Evolutionary conservation across 2,797 vertebrate species (phyloP), one percentile per base, ranked within the genome.

Genomic region (Adrianichthys oophorus): DNA sequence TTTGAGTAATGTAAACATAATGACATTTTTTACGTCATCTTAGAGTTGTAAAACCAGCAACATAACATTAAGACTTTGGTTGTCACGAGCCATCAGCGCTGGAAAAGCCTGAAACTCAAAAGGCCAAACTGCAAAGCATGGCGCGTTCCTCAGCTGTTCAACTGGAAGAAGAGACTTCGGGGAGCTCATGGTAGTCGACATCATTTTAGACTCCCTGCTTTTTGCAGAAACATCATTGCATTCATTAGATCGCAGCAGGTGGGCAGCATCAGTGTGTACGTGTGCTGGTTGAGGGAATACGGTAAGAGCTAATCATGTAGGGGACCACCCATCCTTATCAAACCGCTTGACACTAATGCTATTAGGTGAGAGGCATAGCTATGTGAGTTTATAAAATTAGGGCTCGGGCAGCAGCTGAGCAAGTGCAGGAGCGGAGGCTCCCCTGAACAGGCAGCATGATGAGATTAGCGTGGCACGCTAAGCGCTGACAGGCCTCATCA

Each of bases 361-460:
- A 87, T 91, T 90, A 91, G 85, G 66, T 70, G 68, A 90, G 89
- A 90, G 82, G 79, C 87, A 91, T 83, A 85, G 87, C 80, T 78
- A 88, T 88, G 83, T 51, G 26, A 80, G 78, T 83, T 92, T 76
- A 91, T 89, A 58, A 86, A 87, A 91, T 91, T 86, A 89, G 76
- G 67, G 41, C 53, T 26, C 61, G 52, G 68, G 67, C 63, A 63
- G 61, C 3, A 53, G 70, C 60, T 84, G 87, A 89, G 79, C 75
- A 62, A 77, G 80, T 67, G 65, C 91, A 91, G 89, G 79, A 44
- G 41, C 78, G 16, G 32, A 44, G 52, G 57, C 62, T 74, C 67
- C 74, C 26, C 49, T 78, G 65, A 69, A 76, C 83, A 69, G 79
- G 75, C 64, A 75, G 66, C 12, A 37, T 78, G 85, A 87, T 87